These are phyloP conservation scores for Onychomys torridus DNA, from an alignment of 2,797 vertebrate species.

Conservation along the genomic window DNA sequence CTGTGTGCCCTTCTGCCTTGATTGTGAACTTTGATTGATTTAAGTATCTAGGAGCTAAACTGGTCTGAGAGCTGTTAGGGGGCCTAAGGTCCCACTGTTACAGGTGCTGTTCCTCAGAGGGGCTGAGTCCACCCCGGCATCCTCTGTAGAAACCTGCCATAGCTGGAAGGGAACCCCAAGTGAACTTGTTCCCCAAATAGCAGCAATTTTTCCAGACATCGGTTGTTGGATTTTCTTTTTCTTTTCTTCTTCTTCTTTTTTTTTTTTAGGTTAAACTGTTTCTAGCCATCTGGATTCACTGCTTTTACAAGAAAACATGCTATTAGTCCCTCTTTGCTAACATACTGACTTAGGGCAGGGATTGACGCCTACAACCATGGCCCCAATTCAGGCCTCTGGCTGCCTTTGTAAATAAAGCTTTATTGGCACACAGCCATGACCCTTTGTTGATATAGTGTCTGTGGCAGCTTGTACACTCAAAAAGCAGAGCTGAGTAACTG, in stretches of 20 bases:
- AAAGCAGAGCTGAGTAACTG: not conserved
- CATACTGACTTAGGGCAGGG: not conserved
- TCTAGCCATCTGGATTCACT: not conserved
- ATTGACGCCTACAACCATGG: not conserved
- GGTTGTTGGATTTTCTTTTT: not conserved
- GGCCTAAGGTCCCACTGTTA: not conserved
- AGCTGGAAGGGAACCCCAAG: not conserved
- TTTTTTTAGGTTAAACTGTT: not conserved
- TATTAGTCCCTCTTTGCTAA: not conserved
- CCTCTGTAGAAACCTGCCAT: not conserved
- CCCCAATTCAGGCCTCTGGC: not conserved
- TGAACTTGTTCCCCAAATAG: not conserved
- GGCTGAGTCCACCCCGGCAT: no score
- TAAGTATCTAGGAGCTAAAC: not conserved
- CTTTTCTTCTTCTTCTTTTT: no score
- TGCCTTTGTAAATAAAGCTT: not conserved
- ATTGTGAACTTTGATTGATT: not conserved
- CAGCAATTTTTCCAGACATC: no score
- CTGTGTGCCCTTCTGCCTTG: constrained; percentile 65
- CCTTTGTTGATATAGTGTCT: not conserved
- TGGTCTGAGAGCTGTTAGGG: constrained; percentile 18
- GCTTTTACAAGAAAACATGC: not conserved
- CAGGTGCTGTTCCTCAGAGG: fast-evolving
- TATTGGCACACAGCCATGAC: not conserved
- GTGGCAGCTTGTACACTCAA: not conserved